These are phyloP conservation scores for Iselma pallidipennis DNA, from an alignment of 2,888 invertebrate genomes.

Conservation along the genomic window DNA sequence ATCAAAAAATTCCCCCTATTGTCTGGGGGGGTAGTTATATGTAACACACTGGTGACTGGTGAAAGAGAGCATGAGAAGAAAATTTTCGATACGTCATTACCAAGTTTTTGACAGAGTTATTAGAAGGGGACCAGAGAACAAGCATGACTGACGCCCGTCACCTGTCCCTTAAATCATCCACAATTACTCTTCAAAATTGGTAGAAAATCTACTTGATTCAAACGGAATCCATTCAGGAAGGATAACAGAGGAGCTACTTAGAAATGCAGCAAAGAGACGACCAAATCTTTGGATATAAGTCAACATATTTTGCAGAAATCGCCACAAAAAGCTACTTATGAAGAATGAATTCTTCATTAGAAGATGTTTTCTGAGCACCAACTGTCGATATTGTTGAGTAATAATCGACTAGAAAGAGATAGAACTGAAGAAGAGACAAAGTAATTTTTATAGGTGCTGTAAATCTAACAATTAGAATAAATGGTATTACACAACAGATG, in stretches of 20 bases:
- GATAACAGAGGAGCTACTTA: no score
- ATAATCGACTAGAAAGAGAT: no score
- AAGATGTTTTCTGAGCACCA: no score
- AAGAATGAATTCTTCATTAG: no score
- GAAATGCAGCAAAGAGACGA: no score
- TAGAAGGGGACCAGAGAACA: background rate
- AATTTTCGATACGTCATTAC: conserved; percentile 19
- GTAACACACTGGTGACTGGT: no score
- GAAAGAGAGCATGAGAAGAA: conserved; percentile 26
- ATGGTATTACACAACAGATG: conserved; percentile 26
- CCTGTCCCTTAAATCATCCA: background rate
- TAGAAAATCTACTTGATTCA: no score
- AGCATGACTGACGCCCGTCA: background rate
- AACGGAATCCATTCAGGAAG: no score
- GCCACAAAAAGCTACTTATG: background rate
- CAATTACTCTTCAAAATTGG: background rate
- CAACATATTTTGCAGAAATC: no score
- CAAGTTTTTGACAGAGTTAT: background rate
- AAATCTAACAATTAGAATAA: conserved; percentile 23
- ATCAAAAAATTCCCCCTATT: conserved; percentile 47
- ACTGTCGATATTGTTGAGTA: no score
- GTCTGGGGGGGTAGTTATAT: no score
- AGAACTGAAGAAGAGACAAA: background rate
- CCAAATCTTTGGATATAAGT: no score
- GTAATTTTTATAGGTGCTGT: conserved; percentile 14